Percentiles rank a stretch among this genome's conserved stretches.
phyloP scores from a whole-genome alignment of 2,888 invertebrate genomes.

The Parapristionchus giblindavisi region DNA sequence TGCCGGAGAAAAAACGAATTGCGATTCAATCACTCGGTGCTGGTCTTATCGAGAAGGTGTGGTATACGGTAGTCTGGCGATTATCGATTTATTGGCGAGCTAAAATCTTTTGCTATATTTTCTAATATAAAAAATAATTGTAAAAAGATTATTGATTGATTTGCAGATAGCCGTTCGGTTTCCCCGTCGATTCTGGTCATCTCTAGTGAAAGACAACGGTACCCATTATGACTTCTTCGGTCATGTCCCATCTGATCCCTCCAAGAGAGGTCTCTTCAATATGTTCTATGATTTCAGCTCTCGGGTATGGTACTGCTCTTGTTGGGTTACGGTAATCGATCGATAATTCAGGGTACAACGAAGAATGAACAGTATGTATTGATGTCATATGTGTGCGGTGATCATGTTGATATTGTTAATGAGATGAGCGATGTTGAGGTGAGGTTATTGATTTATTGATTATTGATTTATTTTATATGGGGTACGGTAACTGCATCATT shows the following conservation, averaged over 20 bases:
- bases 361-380: slow-evolving; percentile 64
- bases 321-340: background rate
- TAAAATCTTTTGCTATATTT: background rate
- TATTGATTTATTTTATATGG: background rate
- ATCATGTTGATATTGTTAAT: slow-evolving; percentile 70
- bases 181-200: slow-evolving; percentile 71
- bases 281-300: slow-evolving; percentile 72
- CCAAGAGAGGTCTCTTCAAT: slow-evolving; percentile 71
- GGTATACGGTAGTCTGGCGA: too few species aligned
- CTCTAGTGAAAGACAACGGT: slow-evolving; percentile 62
- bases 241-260: slow-evolving; percentile 67
- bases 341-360: slow-evolving; percentile 11
- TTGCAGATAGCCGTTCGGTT: slow-evolving; percentile 71
- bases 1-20: slow-evolving; percentile 70
- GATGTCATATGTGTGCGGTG: slow-evolving; percentile 72
- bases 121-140: background rate
- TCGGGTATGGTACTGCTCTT: slow-evolving; percentile 48
- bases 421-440: slow-evolving; percentile 69
- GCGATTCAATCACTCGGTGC: slow-evolving; percentile 71
- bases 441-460: background rate
- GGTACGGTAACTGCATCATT: background rate
- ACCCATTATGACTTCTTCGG: slow-evolving; percentile 70
- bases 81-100: too few species aligned
- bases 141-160: background rate
- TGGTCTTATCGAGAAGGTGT: slow-evolving; percentile 73